These are phyloP conservation scores for Camelus dromedarius DNA, from an alignment of 2,113 vertebrate species.

Conservation along the genomic window DNA sequence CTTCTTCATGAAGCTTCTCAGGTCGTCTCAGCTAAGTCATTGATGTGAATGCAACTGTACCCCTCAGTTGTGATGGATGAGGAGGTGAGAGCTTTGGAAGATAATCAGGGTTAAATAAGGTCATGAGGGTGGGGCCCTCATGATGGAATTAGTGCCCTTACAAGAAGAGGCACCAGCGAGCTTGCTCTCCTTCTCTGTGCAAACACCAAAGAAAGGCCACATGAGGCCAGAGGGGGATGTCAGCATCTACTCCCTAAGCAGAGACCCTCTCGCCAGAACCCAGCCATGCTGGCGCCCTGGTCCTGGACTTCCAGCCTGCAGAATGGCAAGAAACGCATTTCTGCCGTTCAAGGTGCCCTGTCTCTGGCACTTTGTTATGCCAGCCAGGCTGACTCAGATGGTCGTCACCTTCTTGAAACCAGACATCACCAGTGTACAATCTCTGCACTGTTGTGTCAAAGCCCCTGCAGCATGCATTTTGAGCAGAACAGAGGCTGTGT, in stretches of 20 bases:
- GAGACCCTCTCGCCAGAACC: neutral
- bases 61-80: neutral
- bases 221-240: no score
- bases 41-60: neutral
- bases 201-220: no score
- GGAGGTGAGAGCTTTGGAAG: no score
- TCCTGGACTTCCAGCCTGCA: neutral
- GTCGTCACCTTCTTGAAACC: neutral
- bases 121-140: neutral
- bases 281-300: neutral
- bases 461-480: neutral
- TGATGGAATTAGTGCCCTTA: neutral
- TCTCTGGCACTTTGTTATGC: neutral
- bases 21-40: neutral
- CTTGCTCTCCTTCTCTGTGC: neutral
- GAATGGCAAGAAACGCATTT: neutral
- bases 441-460: no score
- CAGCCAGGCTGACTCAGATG: neutral
- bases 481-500: neutral
- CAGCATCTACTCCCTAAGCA: no score
- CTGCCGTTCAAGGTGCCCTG: neutral
- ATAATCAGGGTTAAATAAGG: no score
- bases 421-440: neutral
- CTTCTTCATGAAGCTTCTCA: neutral
- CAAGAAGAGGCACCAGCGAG: neutral